Conservation (phyloP, 2,113 vertebrate genomes). For the Oxyruncus cristatus region DNA sequence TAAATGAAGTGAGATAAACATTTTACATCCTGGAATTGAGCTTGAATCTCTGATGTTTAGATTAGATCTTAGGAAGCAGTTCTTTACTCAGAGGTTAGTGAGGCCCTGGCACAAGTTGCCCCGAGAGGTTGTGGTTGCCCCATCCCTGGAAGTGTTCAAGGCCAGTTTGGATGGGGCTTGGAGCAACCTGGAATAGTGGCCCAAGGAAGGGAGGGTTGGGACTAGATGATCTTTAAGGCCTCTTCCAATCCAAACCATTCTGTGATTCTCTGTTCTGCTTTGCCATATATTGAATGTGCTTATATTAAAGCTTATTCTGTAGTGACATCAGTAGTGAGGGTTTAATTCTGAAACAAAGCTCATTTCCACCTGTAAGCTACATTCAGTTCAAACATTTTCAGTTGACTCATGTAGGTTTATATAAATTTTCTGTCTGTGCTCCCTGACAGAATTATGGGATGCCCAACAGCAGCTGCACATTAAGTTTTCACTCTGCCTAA, state of each 20-base stretch:
- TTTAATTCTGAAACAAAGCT: neutral
- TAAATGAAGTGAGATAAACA: neutral
- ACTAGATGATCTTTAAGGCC: neutral
- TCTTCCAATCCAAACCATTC: neutral
- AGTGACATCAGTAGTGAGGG: neutral
- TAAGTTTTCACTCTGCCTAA: neutral
- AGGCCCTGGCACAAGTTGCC: neutral
- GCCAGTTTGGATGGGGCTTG: accelerated
- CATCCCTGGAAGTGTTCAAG: neutral
- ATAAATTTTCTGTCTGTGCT: neutral
- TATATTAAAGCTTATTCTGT: neutral
- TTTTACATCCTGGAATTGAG: neutral
- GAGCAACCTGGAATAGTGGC: neutral
- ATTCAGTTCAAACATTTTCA: neutral
- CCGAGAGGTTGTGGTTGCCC: neutral
- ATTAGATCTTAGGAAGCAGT: neutral
- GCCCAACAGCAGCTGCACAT: neutral
- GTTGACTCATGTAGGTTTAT: neutral
- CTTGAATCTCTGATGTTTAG: neutral
- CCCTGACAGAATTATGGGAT: neutral
- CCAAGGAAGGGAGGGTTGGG: too few relatives aligned
- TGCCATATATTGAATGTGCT: neutral
- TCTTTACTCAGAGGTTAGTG: accelerated
- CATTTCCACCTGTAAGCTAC: neutral
- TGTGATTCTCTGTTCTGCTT: neutral